These are phyloP conservation scores for Eulemur mongoz DNA, from an alignment of 2,797 vertebrate species.

Conservation along the genomic window DNA sequence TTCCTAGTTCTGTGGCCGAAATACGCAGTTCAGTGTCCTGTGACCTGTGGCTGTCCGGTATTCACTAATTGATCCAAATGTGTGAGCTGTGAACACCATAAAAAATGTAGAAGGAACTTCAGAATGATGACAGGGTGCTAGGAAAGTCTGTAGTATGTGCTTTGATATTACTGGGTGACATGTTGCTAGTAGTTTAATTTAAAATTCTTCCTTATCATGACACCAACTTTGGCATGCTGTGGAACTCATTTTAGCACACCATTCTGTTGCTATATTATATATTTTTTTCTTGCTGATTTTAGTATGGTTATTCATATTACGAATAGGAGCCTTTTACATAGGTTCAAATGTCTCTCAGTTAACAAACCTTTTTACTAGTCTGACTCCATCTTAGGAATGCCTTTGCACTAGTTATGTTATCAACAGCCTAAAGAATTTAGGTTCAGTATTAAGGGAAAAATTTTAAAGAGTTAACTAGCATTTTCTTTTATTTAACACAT, in stretches of 20 bases:
- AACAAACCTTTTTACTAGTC: background rate
- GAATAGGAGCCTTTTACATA: background rate
- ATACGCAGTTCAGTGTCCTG: background rate
- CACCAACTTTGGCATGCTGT: background rate
- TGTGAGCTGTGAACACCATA: background rate
- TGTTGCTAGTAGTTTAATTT: background rate
- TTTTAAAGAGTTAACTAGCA: background rate
- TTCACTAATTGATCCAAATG: background rate
- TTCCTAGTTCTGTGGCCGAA: background rate
- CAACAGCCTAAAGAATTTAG: background rate
- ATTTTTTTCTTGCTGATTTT: slow-evolving; percentile 28
- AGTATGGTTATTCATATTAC: background rate
- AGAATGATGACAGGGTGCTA: background rate
- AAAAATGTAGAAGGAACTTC: background rate
- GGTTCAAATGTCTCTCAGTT: background rate
- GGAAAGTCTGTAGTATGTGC: background rate
- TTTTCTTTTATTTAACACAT: background rate
- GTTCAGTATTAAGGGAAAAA: background rate
- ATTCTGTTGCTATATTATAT: background rate
- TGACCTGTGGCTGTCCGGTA: background rate
- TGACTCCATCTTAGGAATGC: background rate
- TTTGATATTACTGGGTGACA: slow-evolving; percentile 13
- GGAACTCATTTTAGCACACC: background rate
- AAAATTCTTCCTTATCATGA: slow-evolving; percentile 1
- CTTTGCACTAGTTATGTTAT: background rate